These are phyloP conservation scores for Synanthedon formicaeformis DNA, from an alignment of 2,888 invertebrate species.

Conservation along the genomic window DNA sequence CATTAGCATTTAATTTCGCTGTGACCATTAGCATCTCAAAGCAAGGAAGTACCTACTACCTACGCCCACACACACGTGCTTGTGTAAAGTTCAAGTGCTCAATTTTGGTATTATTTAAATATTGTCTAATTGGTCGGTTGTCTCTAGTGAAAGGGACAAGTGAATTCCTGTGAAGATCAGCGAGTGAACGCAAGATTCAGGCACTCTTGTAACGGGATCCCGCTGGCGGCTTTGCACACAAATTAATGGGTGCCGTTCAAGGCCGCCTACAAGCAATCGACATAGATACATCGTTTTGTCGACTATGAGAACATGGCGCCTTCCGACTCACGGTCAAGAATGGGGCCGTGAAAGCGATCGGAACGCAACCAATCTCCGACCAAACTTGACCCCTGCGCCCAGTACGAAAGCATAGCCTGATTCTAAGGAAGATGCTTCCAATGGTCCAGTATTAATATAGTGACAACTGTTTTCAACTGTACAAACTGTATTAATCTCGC, in stretches of 20 bases:
- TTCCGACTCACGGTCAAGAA: conserved; percentile 51
- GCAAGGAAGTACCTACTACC: neutral
- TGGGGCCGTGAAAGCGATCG: conserved; percentile 60
- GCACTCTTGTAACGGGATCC: conserved; percentile 56
- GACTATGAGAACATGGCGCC: conserved; percentile 58
- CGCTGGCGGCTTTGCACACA: conserved; percentile 59
- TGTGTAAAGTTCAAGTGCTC: neutral
- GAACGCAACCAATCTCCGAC: conserved; percentile 23
- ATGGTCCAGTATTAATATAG: too few species aligned
- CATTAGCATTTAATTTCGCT: too few species aligned
- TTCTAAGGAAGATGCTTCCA: too few species aligned
- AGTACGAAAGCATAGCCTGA: conserved; percentile 1
- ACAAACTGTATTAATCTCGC: too few species aligned
- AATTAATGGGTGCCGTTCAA: conserved; percentile 65
- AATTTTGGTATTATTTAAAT: conserved; percentile 1
- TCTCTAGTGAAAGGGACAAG: neutral
- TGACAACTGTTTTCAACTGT: too few species aligned
- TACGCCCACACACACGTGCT: neutral
- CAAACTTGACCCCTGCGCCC: conserved; percentile 10
- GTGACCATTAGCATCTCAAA: too few species aligned
- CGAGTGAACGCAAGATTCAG: conserved; percentile 49
- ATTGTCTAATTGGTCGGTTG: neutral
- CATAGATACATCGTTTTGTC: conserved; percentile 65
- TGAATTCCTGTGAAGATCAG: conserved; percentile 31
- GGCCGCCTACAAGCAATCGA: conserved; percentile 68